phyloP scores from a whole-genome alignment of 2,113 vertebrate genomes.

The Bambusicola thoracicus region DNA sequence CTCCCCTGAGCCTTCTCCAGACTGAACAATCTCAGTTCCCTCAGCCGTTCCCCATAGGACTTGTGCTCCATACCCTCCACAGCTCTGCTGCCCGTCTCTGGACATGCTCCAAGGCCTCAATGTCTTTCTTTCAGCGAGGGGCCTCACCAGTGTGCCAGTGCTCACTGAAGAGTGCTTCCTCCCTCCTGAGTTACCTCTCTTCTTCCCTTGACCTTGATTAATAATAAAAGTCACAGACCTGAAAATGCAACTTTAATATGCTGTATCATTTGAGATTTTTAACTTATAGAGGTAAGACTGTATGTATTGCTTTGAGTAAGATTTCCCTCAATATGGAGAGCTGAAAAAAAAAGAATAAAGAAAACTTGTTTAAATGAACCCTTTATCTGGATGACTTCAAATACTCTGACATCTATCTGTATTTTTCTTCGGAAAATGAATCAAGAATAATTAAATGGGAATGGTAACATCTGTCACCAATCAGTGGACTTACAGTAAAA shows the following conservation, averaged over 20 bases:
- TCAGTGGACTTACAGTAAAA: slow-evolving; percentile 69
- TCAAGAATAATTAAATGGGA: slow-evolving; percentile 80
- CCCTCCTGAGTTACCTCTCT: neutral
- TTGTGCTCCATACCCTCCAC: no score
- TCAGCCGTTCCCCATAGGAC: no score
- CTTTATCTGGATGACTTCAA: slow-evolving; percentile 72
- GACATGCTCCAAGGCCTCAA: no score
- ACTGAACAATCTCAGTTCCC: no score
- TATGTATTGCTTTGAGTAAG: neutral
- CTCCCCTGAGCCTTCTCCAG: no score
- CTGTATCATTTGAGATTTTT: neutral
- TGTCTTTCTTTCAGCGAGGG: no score
- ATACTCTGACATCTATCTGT: slow-evolving; percentile 74
- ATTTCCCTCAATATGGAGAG: slow-evolving; percentile 17
- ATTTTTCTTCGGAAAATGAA: slow-evolving; percentile 77
- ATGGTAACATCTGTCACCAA: slow-evolving; percentile 80
- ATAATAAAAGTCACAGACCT: neutral
- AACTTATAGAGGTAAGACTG: neutral
- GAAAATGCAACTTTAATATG: neutral
- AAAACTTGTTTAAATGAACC: slow-evolving; percentile 69
- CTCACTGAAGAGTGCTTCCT: neutral
- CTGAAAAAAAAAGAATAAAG: neutral
- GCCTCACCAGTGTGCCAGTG: neutral
- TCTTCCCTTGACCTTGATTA: neutral
- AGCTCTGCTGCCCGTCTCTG: no score